Conservation (phyloP, 2,888 invertebrate genomes). For the Drosophila mercatorum region DNA sequence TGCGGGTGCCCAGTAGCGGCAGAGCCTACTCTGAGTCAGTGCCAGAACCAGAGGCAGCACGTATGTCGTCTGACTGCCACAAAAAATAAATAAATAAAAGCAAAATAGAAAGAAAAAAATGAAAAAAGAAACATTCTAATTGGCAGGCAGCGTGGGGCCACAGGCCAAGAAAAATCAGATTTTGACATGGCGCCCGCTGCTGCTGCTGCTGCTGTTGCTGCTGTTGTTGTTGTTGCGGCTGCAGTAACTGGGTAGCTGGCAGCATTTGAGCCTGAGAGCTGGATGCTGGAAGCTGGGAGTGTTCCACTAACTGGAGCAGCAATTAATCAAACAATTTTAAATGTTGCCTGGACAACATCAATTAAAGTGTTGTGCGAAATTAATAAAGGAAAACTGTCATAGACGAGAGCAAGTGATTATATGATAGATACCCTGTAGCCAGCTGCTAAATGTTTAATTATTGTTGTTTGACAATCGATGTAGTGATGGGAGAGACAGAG, state of each 20-base stretch:
- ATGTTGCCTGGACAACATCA: constrained; percentile 38
- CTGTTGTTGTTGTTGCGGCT: not conserved
- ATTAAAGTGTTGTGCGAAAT: constrained; percentile 57
- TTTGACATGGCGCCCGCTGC: constrained; percentile 29
- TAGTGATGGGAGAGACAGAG: too few species aligned
- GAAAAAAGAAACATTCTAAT: constrained; percentile 57
- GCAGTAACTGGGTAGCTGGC: constrained; percentile 1
- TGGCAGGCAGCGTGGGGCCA: constrained; percentile 54
- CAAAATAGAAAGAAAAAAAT: not conserved
- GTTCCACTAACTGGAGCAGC: constrained; percentile 48
- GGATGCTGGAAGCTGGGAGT: constrained; percentile 1
- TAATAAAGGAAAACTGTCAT: constrained; percentile 22
- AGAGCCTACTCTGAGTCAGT: constrained; percentile 1
- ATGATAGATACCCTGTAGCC: constrained; percentile 13
- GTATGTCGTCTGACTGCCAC: constrained; percentile 52
- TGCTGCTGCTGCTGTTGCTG: not conserved
- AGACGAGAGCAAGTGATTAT: not conserved
- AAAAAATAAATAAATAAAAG: constrained; percentile 25
- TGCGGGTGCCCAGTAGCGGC: constrained; percentile 40
- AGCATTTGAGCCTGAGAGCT: not conserved
- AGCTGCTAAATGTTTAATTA: not conserved
- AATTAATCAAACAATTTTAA: constrained; percentile 56
- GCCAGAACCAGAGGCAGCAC: constrained; percentile 7
- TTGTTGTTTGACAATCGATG: not conserved
- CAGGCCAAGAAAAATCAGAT: constrained; percentile 9